These are phyloP conservation scores for Notiomystis cincta DNA, from an alignment of 2,113 vertebrate species.

Conservation along the genomic window DNA sequence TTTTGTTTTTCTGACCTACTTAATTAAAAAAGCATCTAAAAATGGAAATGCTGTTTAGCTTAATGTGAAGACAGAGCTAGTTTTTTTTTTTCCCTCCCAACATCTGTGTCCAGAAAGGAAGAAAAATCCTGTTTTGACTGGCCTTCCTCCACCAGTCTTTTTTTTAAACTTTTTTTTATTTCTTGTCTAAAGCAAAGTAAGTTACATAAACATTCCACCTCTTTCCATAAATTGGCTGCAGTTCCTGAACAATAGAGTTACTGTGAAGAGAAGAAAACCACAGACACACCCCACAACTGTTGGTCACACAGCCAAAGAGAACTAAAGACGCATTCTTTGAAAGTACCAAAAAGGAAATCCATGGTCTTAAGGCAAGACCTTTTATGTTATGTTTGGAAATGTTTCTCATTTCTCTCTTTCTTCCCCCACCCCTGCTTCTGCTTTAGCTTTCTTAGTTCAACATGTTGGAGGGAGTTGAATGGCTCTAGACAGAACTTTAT, in stretches of 20 bases:
- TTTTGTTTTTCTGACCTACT: constrained; percentile 75
- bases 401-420: constrained; percentile 53
- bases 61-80: constrained; percentile 58
- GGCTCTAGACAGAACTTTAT: constrained; percentile 51
- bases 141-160: constrained; percentile 70
- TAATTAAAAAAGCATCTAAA: constrained; percentile 76
- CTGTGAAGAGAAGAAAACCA: constrained; percentile 78
- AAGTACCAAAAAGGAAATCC: constrained; percentile 81
- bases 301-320: constrained; percentile 75
- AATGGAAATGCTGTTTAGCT: constrained; percentile 65
- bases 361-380: constrained; percentile 77
- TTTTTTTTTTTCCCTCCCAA: constrained; percentile 64
- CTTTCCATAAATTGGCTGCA: constrained; percentile 80
- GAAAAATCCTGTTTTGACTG: constrained; percentile 82
- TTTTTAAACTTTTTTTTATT: constrained; percentile 13
- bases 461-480: constrained; percentile 53
- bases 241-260: constrained; percentile 82
- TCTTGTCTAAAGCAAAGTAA: constrained; percentile 79
- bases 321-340: constrained; percentile 81
- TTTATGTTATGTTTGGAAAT: constrained; percentile 77
- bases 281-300: constrained; percentile 77
- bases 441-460: constrained; percentile 35
- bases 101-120: constrained; percentile 85
- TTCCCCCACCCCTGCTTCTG: not conserved
- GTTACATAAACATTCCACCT: constrained; percentile 85